These are phyloP conservation scores for Sesamia inferens DNA, from an alignment of 2,888 invertebrate species.

Conservation along the genomic window DNA sequence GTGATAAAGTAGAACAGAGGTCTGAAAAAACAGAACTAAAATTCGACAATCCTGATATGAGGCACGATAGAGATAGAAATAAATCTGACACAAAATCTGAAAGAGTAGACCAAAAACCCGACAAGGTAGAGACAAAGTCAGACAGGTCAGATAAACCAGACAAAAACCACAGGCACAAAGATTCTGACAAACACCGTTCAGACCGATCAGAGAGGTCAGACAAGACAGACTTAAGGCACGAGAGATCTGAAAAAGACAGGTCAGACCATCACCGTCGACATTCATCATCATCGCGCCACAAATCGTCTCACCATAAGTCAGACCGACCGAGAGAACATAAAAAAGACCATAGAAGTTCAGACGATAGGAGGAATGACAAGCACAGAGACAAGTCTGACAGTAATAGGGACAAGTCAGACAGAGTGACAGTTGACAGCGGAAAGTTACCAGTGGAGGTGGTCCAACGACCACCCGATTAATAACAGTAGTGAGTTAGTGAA, in stretches of 20 bases:
- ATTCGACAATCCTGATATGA: constrained; percentile 60
- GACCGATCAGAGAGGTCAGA: constrained; percentile 69
- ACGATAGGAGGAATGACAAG: constrained; percentile 75
- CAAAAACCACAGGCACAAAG: constrained; percentile 77
- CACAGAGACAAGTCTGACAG: constrained; percentile 66
- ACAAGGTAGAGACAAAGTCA: constrained; percentile 56
- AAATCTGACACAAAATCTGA: constrained; percentile 56
- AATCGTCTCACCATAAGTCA: constrained; percentile 76
- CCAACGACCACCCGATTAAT: constrained; percentile 82
- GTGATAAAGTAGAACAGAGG: constrained; percentile 47
- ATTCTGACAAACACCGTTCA: constrained; percentile 62
- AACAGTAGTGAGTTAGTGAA: constrained; percentile 39
- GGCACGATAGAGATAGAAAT: constrained; percentile 56
- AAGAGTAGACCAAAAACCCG: constrained; percentile 52
- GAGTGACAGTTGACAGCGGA: constrained; percentile 66
- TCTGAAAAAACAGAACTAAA: constrained; percentile 60
- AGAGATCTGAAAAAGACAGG: constrained; percentile 64
- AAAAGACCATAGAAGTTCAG: constrained; percentile 76
- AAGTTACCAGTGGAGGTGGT: constrained; percentile 77
- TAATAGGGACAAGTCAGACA: constrained; percentile 63
- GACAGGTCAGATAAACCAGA: constrained; percentile 68
- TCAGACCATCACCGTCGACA: constrained; percentile 80
- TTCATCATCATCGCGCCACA: constrained; percentile 82
- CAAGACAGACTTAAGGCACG: constrained; percentile 54
- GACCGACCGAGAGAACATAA: constrained; percentile 76